Base-by-base conservation (phyloP, 2,888 invertebrate genomes). In the Cheilosia vernalis region DNA sequence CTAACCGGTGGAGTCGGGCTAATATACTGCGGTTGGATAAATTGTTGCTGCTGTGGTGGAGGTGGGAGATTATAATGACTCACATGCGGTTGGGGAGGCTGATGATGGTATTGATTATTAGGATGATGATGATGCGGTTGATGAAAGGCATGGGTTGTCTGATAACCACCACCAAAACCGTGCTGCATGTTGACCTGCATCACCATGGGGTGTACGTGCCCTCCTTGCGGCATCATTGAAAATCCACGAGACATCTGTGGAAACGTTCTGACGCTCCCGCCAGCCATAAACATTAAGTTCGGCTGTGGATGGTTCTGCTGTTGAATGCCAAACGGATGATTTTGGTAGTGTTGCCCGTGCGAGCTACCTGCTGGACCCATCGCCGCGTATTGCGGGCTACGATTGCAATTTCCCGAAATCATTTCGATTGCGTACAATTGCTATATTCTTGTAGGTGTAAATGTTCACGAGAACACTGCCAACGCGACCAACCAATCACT, bases 341-440 rank as follows among this genome's bases (percentile, higher is more conserved):
- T 70, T 7, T 40, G 19, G 21, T 51, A 24, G 24, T 51, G 51
- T 21, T 37, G 33, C 9, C 37, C 37, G 6, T 37, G 19, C 30
- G 24, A 40, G 10, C 49, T 13, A 21, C 0, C 1, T 21, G n/a
- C 55, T 37, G 72, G 82, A 27, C 76, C 78, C 72, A 86, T 82
- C 4, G 77, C 19, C 13, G 61, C 56, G 44, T 73, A 81, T 30
- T 82, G 82, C 42, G 82, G 86, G 63, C 82, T 86, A 58, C 86
- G 78, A 78, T 86, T 86, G 53, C 56, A 58, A 69, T 73, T 73
- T 2, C 86, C 86, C 49, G 86, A 86, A 82, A 86, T 78, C 82
- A 86, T 86, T 53, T 77, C 64, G 33, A 66, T 33, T 40, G 60
- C 13, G 24, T 4, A 7, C 15, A 17, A 55, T 66, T 42, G 44